Conservation (phyloP, 23 tunicate species). For the Halocynthia roretzi region DNA sequence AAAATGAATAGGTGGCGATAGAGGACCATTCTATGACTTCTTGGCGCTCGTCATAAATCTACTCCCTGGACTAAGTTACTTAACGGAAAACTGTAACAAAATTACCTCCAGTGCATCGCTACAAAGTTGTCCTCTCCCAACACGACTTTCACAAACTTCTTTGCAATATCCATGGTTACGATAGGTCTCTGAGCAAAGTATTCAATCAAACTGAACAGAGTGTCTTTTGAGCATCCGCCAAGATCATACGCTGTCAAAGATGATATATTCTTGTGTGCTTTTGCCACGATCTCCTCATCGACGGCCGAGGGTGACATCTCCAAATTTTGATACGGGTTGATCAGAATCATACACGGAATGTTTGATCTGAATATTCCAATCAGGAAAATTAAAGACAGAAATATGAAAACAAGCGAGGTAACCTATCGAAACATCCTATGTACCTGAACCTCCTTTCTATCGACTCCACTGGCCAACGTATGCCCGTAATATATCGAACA, state of each 20-base stretch:
- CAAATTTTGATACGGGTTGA: conserved; percentile 15
- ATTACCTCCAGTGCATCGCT: conserved; percentile 22
- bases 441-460: conserved; percentile 1
- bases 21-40: background rate
- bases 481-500: background rate
- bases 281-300: background rate
- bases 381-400: background rate
- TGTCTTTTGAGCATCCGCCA: background rate
- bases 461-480: background rate
- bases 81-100: background rate
- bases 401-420: no score
- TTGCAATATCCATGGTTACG: conserved; percentile 3
- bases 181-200: conserved; percentile 5
- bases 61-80: background rate
- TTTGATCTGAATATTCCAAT: background rate
- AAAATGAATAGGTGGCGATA: background rate
- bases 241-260: background rate
- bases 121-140: background rate
- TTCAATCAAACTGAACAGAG: background rate
- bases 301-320: background rate
- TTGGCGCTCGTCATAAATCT: background rate
- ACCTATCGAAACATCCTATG: no score
- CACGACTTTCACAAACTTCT: background rate
- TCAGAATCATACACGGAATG: conserved; percentile 9
- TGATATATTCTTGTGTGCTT: background rate